phyloP scores from a whole-genome alignment of 2,797 vertebrate genomes.

The Anguilla anguilla region DNA sequence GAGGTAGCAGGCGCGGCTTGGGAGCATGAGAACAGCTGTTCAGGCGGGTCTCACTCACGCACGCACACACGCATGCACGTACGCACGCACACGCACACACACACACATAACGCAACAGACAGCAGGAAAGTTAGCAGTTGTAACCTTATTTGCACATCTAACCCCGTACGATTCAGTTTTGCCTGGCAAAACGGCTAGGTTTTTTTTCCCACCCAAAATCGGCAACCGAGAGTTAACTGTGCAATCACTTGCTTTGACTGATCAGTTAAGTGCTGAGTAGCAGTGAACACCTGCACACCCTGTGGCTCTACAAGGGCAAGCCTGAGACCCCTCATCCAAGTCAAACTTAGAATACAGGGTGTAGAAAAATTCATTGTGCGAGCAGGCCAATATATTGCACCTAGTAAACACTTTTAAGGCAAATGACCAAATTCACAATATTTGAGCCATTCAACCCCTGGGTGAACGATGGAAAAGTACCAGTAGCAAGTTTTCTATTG shows the following conservation, averaged over 20 bases:
- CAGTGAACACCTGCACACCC: not conserved
- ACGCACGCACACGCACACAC: not conserved
- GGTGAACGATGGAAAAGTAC: not conserved
- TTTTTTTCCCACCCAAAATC: not conserved
- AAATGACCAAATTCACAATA: not conserved
- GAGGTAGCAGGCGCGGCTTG: not conserved
- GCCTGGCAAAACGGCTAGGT: not conserved
- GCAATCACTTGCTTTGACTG: not conserved
- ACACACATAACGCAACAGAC: not conserved
- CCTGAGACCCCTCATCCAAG: not conserved
- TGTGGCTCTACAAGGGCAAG: too few species aligned
- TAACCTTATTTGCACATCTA: not conserved
- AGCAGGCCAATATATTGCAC: not conserved
- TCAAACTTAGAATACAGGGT: not conserved
- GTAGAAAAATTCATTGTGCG: not conserved
- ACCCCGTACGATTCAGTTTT: not conserved
- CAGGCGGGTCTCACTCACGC: not conserved
- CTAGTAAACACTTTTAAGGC: not conserved
- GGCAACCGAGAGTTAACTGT: not conserved
- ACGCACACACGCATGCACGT: not conserved
- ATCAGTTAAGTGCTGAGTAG: not conserved
- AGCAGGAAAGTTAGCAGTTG: not conserved
- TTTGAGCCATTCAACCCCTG: not conserved
- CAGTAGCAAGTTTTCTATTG: not conserved
- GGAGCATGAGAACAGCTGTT: not conserved